Evolutionary conservation across 2,888 invertebrate genomes (phyloP), one percentile per base, ranked within the genome.

Genomic region (Plusia festucae): DNA sequence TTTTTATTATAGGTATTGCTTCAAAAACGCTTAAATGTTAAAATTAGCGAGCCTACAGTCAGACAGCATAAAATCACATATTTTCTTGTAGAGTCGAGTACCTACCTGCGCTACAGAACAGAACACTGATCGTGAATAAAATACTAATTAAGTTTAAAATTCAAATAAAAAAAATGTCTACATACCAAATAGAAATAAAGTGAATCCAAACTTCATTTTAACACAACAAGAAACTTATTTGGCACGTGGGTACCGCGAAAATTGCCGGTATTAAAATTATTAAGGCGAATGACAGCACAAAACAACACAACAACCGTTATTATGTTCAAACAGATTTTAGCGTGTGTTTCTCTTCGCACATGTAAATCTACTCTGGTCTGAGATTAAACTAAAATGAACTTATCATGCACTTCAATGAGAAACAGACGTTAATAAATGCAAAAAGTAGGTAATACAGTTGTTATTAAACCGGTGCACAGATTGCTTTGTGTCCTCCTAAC

Each of bases 301-400:
- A 60, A 60, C 40, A 68, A 34, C 46, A 24, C 34, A 65, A 67
- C 15, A 61, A 73, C 75, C 61, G 70, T 68, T 65, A 69, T 51
- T 59, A 66, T 53, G 53, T 65, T 56, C 60, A 55, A 68, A 66
- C 52, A 62, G 65, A 60, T 70, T 65, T 40, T 70, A 66, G 70
- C 73, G 74, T 79, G 74, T 72, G 73, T 78, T 61, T 68, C 65
- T 61, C 76, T 79, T 68, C 60, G 75, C 65, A 77, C 81, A 82
- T 81, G 66, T 73, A 76, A 70, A 83, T 80, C 81, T 78, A 80
- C 76, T 79, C 82, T 71, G 79, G 73, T 68, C 78, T 75, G 81
- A 85, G 85, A 82, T 82, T 83, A 85, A 83, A 83, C 82, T 85
- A 86, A 85, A 90, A 88, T 91, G 89, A 89, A 88, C 82, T 85